Evolutionary conservation across 2,888 invertebrate species (phyloP).

Genomic region (Latrodectus hesperus): DNA sequence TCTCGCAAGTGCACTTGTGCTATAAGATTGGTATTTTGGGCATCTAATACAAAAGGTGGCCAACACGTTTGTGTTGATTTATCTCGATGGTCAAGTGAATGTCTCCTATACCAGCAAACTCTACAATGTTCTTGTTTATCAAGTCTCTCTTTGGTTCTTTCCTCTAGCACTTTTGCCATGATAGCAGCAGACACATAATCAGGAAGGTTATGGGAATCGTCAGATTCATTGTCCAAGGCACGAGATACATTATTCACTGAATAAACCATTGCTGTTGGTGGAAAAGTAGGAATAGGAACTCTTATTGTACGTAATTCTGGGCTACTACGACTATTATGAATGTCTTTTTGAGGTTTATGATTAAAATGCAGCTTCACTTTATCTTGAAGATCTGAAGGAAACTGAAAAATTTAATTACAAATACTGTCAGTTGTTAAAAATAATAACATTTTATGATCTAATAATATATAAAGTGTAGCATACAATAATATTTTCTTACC

Average conservation of each 20-base stretch:
- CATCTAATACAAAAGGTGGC: slow-evolving; percentile 35
- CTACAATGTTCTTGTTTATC: slow-evolving; percentile 60
- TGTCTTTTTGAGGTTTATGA: slow-evolving; percentile 66
- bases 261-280: slow-evolving; percentile 88
- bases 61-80: slow-evolving; percentile 66
- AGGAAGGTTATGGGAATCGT: slow-evolving; percentile 43
- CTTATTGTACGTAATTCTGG: slow-evolving; percentile 81
- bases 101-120: slow-evolving; percentile 65
- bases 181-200: slow-evolving; percentile 85
- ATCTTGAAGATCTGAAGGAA: slow-evolving; percentile 92
- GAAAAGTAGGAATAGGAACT: slow-evolving; percentile 86
- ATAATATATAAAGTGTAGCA: neutral
- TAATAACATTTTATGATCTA: neutral
- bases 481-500: slow-evolving; percentile 78
- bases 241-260: slow-evolving; percentile 71
- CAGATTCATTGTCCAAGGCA: slow-evolving; percentile 23
- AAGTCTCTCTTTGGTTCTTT: slow-evolving; percentile 81
- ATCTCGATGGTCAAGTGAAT: slow-evolving; percentile 62
- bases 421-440: too few species aligned
- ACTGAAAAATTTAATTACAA: slow-evolving; percentile 78
- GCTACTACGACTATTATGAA: slow-evolving; percentile 68
- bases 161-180: slow-evolving; percentile 92
- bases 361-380: slow-evolving; percentile 80
- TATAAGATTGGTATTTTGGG: slow-evolving; percentile 30
- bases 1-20: slow-evolving; percentile 60